Evolutionary conservation across 2,113 vertebrate species (phyloP), one percentile per base, ranked within the genome.

Genomic region (Plectropomus leopardus): DNA sequence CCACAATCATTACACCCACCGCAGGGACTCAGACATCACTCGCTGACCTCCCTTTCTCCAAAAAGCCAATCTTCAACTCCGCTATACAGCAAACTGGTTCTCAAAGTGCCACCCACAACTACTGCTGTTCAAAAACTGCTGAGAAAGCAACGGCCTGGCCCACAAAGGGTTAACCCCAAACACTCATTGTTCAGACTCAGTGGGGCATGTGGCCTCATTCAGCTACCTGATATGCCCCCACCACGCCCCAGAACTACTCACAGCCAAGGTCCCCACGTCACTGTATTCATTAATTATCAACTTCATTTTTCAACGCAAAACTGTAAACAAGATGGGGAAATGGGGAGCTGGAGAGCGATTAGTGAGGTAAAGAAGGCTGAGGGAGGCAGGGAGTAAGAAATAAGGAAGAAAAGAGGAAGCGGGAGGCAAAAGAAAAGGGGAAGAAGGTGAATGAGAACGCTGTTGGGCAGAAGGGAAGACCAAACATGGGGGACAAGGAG

Each of bases 241-340:
- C 16, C 92, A 89, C 92, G 84, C 90, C 86, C 80, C 76, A 24
- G 82, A 90, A 76, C 21, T 85, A 85, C 94, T 93, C 92, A 45
- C 72, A 83, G 68, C 63, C 75, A 74, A 70, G 75, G 64, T 63
- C 94, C 90, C 86, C 70, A 82, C 84, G 87, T 94, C 94, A 71
- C 80, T 80, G 84, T 80, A 94, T 96, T 94, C 93, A 96, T 96
- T 96, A 96, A 97, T 96, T 96, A 96, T 94, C 93, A 89, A 88
- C 90, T 90, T 88, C 91, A 94, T 96, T 95, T 93, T 93, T 93
- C 88, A 94, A 82, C 76, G 93, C 94, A 90, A 81, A 93, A 94
- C 92, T 92, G 92, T 95, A 94, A 96, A 95, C 93, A 96, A 93
- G 76, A 89, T 44, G 66, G 83, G 76, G 74, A 81, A 67, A 82